Evolutionary conservation across 2,113 vertebrate genomes (phyloP).

Genomic region (Plecturocebus donacophilus): DNA sequence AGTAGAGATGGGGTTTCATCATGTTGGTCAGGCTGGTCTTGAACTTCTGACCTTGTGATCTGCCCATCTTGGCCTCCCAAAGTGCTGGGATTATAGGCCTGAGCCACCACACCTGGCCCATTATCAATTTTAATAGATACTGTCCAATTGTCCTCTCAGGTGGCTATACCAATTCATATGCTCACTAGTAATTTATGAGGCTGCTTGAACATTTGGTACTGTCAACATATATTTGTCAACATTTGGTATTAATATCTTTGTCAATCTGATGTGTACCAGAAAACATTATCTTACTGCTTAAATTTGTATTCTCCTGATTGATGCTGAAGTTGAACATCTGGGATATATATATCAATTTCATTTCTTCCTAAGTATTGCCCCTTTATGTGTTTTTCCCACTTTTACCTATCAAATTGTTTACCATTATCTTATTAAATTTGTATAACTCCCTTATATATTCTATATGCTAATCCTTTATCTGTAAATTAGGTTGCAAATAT

Average conservation of each 20-base stretch:
- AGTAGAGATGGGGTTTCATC: too few relatives aligned
- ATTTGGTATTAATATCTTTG: neutral
- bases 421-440: neutral
- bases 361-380: neutral
- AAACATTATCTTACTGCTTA: neutral
- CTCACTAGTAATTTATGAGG: neutral
- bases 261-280: neutral
- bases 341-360: neutral
- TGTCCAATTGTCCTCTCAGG: neutral
- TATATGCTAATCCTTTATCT: neutral
- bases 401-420: neutral
- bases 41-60: too few relatives aligned
- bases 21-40: too few relatives aligned
- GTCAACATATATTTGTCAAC: neutral
- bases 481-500: conserved; percentile 27
- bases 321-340: neutral
- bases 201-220: neutral
- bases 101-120: too few relatives aligned
- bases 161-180: neutral
- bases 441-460: neutral
- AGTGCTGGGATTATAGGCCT: too few relatives aligned
- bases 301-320: neutral
- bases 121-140: conserved; percentile 11
- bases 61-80: too few relatives aligned
- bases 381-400: neutral